Conservation (phyloP, 2,113 vertebrate species). For the Poeciliopsis occidentalis region DNA sequence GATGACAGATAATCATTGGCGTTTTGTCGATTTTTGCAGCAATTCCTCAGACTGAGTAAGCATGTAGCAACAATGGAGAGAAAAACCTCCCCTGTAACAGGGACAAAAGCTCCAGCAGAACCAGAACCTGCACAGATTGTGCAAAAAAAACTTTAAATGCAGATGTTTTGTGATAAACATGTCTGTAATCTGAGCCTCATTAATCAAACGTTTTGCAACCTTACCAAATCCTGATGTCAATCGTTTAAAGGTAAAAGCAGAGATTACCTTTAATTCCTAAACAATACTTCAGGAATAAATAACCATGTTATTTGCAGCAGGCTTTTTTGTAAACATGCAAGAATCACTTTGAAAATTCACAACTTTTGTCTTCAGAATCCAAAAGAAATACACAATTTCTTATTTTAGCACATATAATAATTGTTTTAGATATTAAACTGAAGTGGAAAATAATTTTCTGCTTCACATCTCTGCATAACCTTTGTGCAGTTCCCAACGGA, state of each 20-base stretch:
- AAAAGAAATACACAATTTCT: background rate
- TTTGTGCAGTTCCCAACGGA: background rate
- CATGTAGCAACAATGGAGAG: too few species aligned
- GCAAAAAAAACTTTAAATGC: too few species aligned
- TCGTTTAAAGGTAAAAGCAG: background rate
- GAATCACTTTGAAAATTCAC: background rate
- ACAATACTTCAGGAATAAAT: background rate
- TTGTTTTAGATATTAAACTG: background rate
- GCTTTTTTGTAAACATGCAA: background rate
- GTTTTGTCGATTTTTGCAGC: too few species aligned
- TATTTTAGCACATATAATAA: background rate
- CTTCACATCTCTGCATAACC: background rate
- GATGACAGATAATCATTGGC: too few species aligned
- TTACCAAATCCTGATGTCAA: background rate
- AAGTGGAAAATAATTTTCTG: background rate
- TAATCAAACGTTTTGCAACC: background rate
- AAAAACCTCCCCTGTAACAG: too few species aligned
- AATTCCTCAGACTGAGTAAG: too few species aligned
- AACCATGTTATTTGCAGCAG: background rate
- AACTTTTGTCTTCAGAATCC: background rate
- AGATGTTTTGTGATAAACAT: too few species aligned
- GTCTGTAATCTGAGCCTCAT: background rate
- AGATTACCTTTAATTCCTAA: background rate
- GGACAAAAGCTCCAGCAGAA: too few species aligned
- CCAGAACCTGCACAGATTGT: too few species aligned